Percentiles rank a stretch among this genome's conserved stretches.
Conservation (phyloP, 2,888 invertebrate genomes). For the Pandemis cinnamomeana region DNA sequence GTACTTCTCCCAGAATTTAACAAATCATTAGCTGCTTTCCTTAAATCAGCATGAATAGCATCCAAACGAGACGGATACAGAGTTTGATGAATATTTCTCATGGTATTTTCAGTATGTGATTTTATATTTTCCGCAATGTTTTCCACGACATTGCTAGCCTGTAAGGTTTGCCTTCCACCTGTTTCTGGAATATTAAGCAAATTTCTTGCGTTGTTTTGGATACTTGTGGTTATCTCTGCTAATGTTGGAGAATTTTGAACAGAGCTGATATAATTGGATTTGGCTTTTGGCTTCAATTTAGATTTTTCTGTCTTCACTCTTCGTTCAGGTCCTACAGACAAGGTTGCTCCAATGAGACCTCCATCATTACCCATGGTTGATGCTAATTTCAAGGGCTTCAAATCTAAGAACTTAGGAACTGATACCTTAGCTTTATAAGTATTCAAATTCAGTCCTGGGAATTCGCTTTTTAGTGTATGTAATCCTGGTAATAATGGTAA, state of each 20-base stretch:
- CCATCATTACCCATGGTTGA: constrained; percentile 53
- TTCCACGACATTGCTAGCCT: constrained; percentile 9
- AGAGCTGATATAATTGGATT: neutral
- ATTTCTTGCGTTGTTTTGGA: constrained; percentile 47
- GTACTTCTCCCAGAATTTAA: constrained; percentile 47
- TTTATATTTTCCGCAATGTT: constrained; percentile 27
- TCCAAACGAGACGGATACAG: constrained; percentile 11
- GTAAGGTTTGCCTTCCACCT: constrained; percentile 5
- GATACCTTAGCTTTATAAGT: constrained; percentile 60
- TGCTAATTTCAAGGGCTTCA: constrained; percentile 58
- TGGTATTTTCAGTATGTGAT: constrained; percentile 16
- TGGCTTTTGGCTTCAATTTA: constrained; percentile 36
- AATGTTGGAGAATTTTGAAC: constrained; percentile 50
- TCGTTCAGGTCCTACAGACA: constrained; percentile 50
- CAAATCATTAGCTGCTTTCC: constrained; percentile 43
- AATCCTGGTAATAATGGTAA: constrained; percentile 39
- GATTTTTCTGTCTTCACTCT: constrained; percentile 39
- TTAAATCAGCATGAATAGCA: constrained; percentile 13
- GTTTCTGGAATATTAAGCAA: constrained; percentile 19
- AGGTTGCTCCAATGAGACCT: constrained; percentile 51
- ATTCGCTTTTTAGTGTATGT: constrained; percentile 42
- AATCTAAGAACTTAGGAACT: constrained; percentile 55
- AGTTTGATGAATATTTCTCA: constrained; percentile 23
- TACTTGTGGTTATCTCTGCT: constrained; percentile 48
- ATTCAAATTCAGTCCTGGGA: constrained; percentile 55